A percentile compares a stretch with the other conserved stretches of the same genome.
Evolutionary conservation across 2,797 vertebrate genomes (phyloP).

Genomic region (Poeciliopsis presidionis): DNA sequence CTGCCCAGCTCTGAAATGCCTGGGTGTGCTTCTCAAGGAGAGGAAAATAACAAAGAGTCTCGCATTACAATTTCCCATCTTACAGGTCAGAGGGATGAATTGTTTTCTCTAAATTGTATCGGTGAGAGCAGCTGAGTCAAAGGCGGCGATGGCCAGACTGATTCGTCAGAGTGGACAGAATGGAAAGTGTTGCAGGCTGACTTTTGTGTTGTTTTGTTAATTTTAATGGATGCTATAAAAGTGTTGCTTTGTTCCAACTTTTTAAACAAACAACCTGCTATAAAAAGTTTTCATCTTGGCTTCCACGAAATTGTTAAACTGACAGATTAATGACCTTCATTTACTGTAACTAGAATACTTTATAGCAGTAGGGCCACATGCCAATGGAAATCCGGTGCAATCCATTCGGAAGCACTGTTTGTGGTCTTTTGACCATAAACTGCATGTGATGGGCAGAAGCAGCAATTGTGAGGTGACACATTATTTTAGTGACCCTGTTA

Average conservation of each 20-base stretch:
- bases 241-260: background rate
- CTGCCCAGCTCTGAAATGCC: conserved; percentile 19
- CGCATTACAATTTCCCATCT: background rate
- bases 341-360: background rate
- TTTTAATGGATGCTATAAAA: conserved; percentile 12
- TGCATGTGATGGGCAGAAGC: background rate
- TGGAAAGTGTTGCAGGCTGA: conserved; percentile 1
- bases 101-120: conserved; percentile 16
- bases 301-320: background rate
- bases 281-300: background rate
- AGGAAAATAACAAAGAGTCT: conserved; percentile 1
- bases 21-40: conserved; percentile 22
- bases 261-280: conserved; percentile 5
- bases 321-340: background rate
- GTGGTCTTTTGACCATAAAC: background rate
- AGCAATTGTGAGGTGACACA: background rate
- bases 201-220: conserved; percentile 9
- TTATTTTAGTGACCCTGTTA: background rate
- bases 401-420: conserved; percentile 5
- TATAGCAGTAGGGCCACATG: background rate
- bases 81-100: conserved; percentile 31
- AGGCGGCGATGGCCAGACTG: conserved; percentile 1
- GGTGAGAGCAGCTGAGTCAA: conserved; percentile 30
- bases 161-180: conserved; percentile 12
- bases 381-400: background rate